Percentiles rank a stretch among this genome's conserved stretches.
phyloP scores from a whole-genome alignment of 2,113 vertebrate genomes.

The Apteryx owenii region DNA sequence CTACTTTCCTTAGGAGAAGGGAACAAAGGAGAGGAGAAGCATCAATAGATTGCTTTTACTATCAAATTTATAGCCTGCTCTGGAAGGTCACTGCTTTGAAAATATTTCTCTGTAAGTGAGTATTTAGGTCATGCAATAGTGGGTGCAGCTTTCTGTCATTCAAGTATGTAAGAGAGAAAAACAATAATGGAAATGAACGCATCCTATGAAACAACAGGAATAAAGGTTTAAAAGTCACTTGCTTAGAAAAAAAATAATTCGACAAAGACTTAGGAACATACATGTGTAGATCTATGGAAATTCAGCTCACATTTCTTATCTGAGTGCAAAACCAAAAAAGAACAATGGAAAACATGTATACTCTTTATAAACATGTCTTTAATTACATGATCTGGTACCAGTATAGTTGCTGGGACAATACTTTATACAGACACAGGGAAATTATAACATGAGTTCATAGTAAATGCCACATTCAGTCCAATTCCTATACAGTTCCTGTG shows the following conservation, averaged over 20 bases:
- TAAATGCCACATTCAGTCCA: neutral
- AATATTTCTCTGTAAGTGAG: slow-evolving; percentile 49
- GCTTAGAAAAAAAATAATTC: slow-evolving; percentile 39
- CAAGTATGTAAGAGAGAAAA: slow-evolving; percentile 47
- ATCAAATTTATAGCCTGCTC: slow-evolving; percentile 55
- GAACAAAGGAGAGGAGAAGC: slow-evolving; percentile 65
- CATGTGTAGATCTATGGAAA: slow-evolving; percentile 42
- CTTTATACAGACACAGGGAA: neutral
- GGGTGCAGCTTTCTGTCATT: slow-evolving; percentile 50
- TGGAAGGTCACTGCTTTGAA: slow-evolving; percentile 67
- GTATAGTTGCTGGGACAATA: neutral
- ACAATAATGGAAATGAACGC: slow-evolving; percentile 55
- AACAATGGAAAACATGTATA: neutral
- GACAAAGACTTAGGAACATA: slow-evolving; percentile 40
- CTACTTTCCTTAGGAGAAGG: slow-evolving; percentile 66
- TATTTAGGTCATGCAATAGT: slow-evolving; percentile 67
- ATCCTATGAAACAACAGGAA: slow-evolving; percentile 52
- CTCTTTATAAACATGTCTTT: neutral
- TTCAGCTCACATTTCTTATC: slow-evolving; percentile 24
- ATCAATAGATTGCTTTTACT: slow-evolving; percentile 62
- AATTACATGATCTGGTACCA: neutral
- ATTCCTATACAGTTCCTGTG: neutral
- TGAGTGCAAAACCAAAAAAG: neutral
- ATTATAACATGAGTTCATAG: neutral
- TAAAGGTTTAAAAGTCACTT: slow-evolving; percentile 45